Percentiles rank a stretch among this genome's conserved stretches.
These are phyloP conservation scores for Lepus americanus DNA, from an alignment of 2,113 vertebrate genomes.

Conservation along the genomic window DNA sequence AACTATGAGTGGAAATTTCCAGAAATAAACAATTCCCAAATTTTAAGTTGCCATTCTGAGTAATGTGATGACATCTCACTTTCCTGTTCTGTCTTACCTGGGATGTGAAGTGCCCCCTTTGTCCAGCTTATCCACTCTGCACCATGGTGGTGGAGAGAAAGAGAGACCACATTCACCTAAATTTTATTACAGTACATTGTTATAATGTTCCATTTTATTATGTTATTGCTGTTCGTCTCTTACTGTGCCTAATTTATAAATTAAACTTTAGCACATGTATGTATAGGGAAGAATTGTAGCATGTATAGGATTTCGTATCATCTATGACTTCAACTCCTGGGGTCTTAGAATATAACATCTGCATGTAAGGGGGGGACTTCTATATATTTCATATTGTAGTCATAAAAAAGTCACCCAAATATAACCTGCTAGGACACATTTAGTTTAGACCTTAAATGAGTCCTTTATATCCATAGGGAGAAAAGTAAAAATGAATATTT, in stretches of 20 bases:
- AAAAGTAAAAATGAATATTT: conserved; percentile 46
- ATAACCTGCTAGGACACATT: conserved; percentile 15
- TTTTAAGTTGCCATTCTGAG: not conserved
- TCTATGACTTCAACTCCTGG: not conserved
- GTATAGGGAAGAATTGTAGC: not conserved
- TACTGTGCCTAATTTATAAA: not conserved
- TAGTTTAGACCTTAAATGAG: conserved; percentile 21
- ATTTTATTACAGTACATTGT: not conserved
- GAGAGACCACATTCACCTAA: not conserved
- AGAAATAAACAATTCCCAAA: not conserved
- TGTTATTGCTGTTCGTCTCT: not conserved
- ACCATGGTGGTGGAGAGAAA: not conserved
- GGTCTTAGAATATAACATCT: not conserved
- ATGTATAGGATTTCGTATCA: not conserved
- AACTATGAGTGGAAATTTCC: not conserved
- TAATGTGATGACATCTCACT: not conserved
- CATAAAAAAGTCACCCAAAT: not conserved
- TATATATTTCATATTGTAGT: not conserved
- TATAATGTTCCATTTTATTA: not conserved
- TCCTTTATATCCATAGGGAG: not conserved
- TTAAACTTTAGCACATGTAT: not conserved
- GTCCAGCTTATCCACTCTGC: not conserved
- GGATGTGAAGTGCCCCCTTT: not conserved
- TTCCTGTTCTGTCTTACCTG: not conserved
- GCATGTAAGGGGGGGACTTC: not conserved